Evolutionary conservation across 2,888 invertebrate species (phyloP).

Genomic region (Hirtodrosophila trivittata): DNA sequence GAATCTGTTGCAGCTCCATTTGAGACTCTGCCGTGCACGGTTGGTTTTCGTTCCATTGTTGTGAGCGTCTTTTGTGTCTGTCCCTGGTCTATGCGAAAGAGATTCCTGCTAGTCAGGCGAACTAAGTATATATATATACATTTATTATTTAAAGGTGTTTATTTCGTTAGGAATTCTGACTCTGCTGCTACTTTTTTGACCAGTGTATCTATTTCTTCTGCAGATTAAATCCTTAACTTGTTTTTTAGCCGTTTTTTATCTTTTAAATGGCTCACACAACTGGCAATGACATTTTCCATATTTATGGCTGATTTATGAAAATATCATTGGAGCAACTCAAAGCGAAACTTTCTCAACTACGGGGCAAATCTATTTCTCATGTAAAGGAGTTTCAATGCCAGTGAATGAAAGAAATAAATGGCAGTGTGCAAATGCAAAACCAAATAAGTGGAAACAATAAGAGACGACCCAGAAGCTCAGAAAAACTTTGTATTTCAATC

Average conservation of each 20-base stretch:
- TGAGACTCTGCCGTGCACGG: no score
- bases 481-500: conserved; percentile 77
- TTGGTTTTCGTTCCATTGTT: no score
- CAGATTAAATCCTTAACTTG: no score
- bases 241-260: no score
- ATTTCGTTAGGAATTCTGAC: neutral
- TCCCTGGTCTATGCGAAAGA: no score
- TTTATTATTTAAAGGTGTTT: neutral
- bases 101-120: no score
- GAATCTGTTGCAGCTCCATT: no score
- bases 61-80: no score
- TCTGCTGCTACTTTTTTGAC: no score
- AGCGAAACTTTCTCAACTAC: conserved; percentile 35
- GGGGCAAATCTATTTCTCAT: conserved; percentile 74
- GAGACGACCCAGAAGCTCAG: conserved; percentile 41
- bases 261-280: conserved; percentile 42
- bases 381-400: conserved; percentile 61
- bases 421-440: conserved; percentile 43
- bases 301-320: conserved; percentile 74
- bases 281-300: conserved; percentile 64
- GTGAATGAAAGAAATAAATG: conserved; percentile 45
- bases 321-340: conserved; percentile 37
- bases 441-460: conserved; percentile 67
- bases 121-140: neutral
- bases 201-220: no score